Evolutionary conservation across 2,888 invertebrate species (phyloP).

Genomic region (Gastracanthus pulcherrimus): DNA sequence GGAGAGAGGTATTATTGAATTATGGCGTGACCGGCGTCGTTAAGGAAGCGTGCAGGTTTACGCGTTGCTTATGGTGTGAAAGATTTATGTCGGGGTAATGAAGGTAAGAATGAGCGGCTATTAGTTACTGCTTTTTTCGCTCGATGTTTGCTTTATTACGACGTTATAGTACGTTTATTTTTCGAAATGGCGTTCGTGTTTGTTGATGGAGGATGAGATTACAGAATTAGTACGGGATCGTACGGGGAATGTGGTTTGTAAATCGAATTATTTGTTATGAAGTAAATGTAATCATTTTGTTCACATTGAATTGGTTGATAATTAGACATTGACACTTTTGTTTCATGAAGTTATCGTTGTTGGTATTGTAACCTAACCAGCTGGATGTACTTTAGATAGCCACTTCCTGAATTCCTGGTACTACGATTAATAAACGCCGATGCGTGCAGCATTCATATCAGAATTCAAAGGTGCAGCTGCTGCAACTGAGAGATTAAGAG

Average conservation of each 20-base stretch:
- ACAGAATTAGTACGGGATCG: no score
- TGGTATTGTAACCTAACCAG: background rate
- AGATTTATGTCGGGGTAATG: conserved; percentile 14
- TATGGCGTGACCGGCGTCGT: conserved; percentile 35
- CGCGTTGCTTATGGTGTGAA: background rate
- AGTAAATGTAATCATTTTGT: no score
- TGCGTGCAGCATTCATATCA: background rate
- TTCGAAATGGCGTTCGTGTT: no score
- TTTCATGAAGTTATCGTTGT: no score
- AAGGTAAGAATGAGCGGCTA: background rate
- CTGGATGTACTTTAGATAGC: conserved; percentile 1
- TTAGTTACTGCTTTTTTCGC: background rate
- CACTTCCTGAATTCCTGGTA: background rate
- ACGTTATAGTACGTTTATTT: background rate
- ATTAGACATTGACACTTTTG: no score
- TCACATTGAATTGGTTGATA: no score
- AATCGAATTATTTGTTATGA: no score
- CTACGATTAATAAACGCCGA: background rate
- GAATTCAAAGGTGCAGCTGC: background rate
- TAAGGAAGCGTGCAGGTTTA: background rate
- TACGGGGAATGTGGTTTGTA: no score
- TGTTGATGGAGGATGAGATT: background rate
- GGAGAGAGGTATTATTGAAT: conserved; percentile 15
- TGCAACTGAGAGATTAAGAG: background rate
- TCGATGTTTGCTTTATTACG: background rate